Evolutionary conservation across 2,888 invertebrate species (phyloP), one percentile per base, ranked within the genome.

Genomic region (Phragmatobia fuliginosa): DNA sequence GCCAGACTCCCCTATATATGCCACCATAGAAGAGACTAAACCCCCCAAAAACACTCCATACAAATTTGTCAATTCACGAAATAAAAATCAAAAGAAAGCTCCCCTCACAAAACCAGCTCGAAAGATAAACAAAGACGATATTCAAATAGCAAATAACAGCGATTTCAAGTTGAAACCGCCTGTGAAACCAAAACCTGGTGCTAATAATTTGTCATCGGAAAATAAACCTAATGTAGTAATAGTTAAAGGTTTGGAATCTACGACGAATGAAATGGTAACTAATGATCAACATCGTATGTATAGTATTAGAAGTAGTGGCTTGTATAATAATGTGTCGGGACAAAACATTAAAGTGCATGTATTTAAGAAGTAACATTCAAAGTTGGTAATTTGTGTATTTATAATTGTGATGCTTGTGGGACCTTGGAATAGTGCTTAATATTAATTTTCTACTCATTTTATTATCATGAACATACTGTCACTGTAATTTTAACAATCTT

Each of bases 171-270:
- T 79, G 62, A 66, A 80, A 56, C 77, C 80, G 7, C 69, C 70
- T 1, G 76, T 77, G 1, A 66, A 72, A 60, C 77, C 82, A 2
- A 79, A 79, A 63, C 82, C 81, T 0, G 76, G 77, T 68, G 62
- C 52, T 6, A 66, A 69, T 58, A 66, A 70, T 58, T 16, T 61
- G 62, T 63, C 80, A 66, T 82, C 75, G 68, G 75, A 84, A 72
- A 83, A 61, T 78, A 88, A 89, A 83, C 85, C 89, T 83, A 87
- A 86, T 77, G 82, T 96, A 18, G 95, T 96, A 68, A 97, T 97
- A 78, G 94, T 96, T 73, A 96, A 96, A 66, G 96, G 96, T 73
- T 91, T 97, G 70, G 94, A 96, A 6, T 97, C 96, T 1, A 97
- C 97, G 5, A 97, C 97, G 58, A 97, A 97, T 86, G 93, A 95